Conservation (phyloP, 2,888 invertebrate species). For the Cephus runcator region DNA sequence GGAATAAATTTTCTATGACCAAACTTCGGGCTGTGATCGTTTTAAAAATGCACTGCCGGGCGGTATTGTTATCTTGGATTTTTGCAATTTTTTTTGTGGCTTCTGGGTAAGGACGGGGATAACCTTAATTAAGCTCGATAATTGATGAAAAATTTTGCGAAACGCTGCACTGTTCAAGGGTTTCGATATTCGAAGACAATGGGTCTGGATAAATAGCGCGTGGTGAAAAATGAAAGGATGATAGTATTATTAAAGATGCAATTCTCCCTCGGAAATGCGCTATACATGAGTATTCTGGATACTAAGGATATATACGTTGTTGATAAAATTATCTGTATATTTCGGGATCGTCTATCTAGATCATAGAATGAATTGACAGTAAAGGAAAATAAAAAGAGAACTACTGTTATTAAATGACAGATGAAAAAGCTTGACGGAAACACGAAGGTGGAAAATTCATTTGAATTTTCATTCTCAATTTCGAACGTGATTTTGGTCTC, state of each 20-base stretch:
- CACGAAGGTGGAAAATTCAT: background rate
- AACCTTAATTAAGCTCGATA: conserved; percentile 34
- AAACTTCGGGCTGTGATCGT: too few relatives aligned
- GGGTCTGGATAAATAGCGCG: background rate
- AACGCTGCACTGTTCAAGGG: conserved; percentile 17
- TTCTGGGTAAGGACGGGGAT: background rate
- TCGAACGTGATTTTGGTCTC: background rate
- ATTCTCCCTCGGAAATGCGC: background rate
- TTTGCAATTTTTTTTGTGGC: background rate
- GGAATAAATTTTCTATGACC: background rate
- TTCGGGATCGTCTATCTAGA: background rate
- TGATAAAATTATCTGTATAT: background rate
- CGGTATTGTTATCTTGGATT: background rate
- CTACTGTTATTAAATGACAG: background rate
- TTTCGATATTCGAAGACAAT: background rate
- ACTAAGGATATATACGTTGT: background rate
- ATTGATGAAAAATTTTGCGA: conserved; percentile 38
- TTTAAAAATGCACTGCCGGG: background rate
- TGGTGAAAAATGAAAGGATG: background rate
- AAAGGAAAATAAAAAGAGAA: background rate
- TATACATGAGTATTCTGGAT: background rate
- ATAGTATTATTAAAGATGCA: background rate
- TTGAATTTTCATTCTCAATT: background rate
- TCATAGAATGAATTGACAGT: background rate
- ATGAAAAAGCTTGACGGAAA: background rate